phyloP scores from a whole-genome alignment of 2,113 vertebrate genomes.

The Hippotragus niger region DNA sequence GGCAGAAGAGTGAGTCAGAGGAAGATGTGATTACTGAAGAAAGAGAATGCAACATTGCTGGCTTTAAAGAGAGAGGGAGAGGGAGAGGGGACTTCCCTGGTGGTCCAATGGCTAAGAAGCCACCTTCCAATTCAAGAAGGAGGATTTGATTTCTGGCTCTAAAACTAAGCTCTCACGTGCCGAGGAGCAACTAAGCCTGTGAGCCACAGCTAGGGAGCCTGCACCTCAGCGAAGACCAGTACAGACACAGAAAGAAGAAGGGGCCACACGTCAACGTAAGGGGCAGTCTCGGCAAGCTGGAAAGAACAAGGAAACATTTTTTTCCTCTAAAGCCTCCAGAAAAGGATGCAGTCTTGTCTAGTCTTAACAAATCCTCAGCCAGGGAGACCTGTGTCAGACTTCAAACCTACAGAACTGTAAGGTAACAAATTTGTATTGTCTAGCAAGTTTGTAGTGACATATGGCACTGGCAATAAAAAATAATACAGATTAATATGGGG shows the following conservation, averaged over 20 bases:
- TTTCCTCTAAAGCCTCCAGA: not conserved
- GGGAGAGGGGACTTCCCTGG: not conserved
- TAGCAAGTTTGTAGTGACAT: not conserved
- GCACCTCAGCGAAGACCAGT: not conserved
- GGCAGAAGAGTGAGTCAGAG: not conserved
- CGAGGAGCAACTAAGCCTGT: not conserved
- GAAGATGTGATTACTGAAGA: not conserved
- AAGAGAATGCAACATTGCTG: not conserved
- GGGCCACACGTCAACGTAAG: not conserved
- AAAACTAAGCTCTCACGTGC: not conserved
- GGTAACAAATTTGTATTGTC: not conserved
- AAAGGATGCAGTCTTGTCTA: not conserved
- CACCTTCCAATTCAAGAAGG: not conserved
- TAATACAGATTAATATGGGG: not conserved
- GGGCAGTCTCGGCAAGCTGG: not conserved
- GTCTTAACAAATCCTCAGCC: not conserved
- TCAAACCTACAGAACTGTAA: not conserved
- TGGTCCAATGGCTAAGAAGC: not conserved
- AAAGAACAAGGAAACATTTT: not conserved
- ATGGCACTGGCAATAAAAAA: not conserved
- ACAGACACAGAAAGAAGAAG: not conserved
- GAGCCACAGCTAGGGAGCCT: not conserved
- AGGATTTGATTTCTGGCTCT: not conserved
- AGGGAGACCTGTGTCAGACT: not conserved
- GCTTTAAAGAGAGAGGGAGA: not conserved